phyloP scores from a whole-genome alignment of 2,113 vertebrate species.

The Rhinopomastus cyanomelas region DNA sequence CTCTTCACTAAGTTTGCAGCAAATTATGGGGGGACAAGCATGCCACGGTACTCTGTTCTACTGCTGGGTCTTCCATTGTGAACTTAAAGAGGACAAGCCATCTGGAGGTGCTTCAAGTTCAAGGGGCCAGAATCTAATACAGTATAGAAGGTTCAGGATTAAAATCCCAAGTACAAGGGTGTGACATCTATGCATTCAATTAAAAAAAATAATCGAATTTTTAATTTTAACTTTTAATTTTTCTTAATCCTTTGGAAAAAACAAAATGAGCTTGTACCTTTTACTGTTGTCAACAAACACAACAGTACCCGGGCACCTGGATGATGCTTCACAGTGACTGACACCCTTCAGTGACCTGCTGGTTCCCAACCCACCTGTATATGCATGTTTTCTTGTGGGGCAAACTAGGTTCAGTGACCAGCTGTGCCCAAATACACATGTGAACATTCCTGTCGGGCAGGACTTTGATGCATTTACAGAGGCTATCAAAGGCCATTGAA shows the following conservation, averaged over 20 bases:
- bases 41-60: background rate
- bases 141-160: background rate
- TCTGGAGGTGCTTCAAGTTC: background rate
- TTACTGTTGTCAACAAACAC: background rate
- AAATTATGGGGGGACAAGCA: background rate
- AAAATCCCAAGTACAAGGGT: background rate
- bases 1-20: background rate
- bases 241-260: background rate
- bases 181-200: fast-evolving
- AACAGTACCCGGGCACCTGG: fast-evolving
- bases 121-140: background rate
- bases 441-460: background rate
- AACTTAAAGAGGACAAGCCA: background rate
- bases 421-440: background rate
- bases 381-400: background rate
- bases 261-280: background rate
- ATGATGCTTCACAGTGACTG: fast-evolving
- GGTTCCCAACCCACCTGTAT: background rate
- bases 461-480: background rate
- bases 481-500: background rate
- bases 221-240: background rate
- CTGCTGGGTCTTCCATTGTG: background rate
- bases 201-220: no score
- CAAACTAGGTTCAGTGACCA: background rate
- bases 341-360: background rate